Conservation (phyloP, 2,888 invertebrate species). For the Machimus rusticus region DNA sequence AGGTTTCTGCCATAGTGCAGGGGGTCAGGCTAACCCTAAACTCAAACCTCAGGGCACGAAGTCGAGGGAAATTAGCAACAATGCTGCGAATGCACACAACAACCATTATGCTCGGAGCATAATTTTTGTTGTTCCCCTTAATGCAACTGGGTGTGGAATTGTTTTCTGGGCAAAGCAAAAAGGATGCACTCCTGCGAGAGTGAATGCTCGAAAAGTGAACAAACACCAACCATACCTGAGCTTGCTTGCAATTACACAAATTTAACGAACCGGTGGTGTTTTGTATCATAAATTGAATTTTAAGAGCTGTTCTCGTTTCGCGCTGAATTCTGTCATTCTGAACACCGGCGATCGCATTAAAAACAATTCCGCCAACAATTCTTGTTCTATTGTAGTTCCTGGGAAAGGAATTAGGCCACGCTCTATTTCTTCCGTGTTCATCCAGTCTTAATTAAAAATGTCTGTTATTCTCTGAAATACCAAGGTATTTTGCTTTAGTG, state of each 20-base stretch:
- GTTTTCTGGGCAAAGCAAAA: neutral
- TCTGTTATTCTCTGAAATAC: neutral
- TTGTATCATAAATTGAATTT: neutral
- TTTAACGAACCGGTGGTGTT: neutral
- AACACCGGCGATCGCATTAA: neutral
- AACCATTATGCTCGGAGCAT: neutral
- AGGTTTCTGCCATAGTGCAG: neutral
- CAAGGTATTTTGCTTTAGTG: neutral
- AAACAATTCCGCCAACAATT: neutral
- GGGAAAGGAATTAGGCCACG: neutral
- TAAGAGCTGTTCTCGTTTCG: neutral
- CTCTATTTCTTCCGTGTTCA: neutral
- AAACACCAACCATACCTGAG: neutral
- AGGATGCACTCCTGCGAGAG: neutral
- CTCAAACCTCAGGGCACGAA: neutral
- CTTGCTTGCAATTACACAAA: neutral
- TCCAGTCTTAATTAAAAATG: neutral
- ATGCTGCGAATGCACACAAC: neutral
- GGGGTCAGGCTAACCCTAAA: neutral
- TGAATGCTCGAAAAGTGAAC: neutral
- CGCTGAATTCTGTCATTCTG: neutral
- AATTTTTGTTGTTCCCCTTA: neutral
- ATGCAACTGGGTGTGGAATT: neutral
- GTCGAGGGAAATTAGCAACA: neutral
- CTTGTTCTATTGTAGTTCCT: neutral